Base-by-base conservation (phyloP, 2,888 invertebrate genomes). In the Odontomyia ornata region DNA sequence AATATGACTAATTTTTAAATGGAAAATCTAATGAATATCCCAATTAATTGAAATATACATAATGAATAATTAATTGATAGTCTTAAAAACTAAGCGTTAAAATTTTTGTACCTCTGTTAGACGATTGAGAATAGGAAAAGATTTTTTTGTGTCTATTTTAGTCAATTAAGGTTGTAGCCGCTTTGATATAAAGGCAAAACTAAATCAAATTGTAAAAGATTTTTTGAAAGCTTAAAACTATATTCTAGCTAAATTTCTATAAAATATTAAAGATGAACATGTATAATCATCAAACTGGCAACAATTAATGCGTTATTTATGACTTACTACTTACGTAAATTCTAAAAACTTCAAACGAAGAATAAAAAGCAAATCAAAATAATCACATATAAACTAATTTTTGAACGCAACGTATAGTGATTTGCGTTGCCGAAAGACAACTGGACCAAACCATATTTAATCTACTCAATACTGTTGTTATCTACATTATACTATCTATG, bases 351-450 rank as follows among this genome's bases (percentile, higher is more conserved):
- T 9, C 2, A 52, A 52, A n/a, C 2, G 4, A 9, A 36, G 5
- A 36, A 36, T 3, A 36, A 9, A 36, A 36, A 36, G 5, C 9
- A 36, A 36, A 36, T 36, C 57, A 23, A 21, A 60, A 60, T 25
- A 23, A 60, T 60, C 21, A 60, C 2, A 9, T 60, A 13, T 60
- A 21, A 25, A 5, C 57, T 23, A 60, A 60, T 60, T n/a, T 23
- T 9, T 60, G 21, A 60, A 60, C 57, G 57, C 57, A 60, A 60
- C 3, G 28, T 62, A 25, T 25, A 62, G 28, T 25, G 46, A 27
- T 72, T 46, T 46, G 25, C 52, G 28, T 69, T 47, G 4, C 25
- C n/a, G 71, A 72, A 72, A 72, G 71, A 72, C 71, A 72, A n/a
- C 27, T 56, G 71, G 71, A 72, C 71, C 71, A 72, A 72, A 15